Conservation (phyloP, 1,140 invertebrate genomes). For the Drosophila kepulauana region DNA sequence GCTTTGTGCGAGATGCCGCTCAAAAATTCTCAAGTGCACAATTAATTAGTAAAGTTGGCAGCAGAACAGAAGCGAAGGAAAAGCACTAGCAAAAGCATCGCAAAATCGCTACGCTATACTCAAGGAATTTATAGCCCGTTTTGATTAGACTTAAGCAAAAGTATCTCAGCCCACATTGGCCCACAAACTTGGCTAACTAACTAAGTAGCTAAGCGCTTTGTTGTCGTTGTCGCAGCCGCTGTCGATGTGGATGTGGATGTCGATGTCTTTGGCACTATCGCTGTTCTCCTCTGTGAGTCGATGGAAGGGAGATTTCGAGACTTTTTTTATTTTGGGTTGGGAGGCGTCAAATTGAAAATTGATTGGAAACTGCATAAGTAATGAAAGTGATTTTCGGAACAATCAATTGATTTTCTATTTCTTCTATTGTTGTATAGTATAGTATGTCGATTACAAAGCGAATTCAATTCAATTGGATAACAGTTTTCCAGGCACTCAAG, state of each 20-base stretch:
- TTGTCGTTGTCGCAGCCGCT: slow-evolving; percentile 15
- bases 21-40: slow-evolving; percentile 82
- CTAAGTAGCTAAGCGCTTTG: slow-evolving; percentile 64
- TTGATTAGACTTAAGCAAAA: slow-evolving; percentile 63
- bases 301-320: neutral
- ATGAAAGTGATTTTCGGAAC: slow-evolving; percentile 46
- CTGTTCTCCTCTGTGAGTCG: neutral
- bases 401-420: slow-evolving; percentile 45
- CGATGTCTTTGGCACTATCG: slow-evolving; percentile 31
- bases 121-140: slow-evolving; percentile 64
- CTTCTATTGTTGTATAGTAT: slow-evolving; percentile 13
- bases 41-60: slow-evolving; percentile 81
- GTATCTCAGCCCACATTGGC: neutral
- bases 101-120: slow-evolving; percentile 53
- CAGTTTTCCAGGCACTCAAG: slow-evolving; percentile 28
- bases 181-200: slow-evolving; percentile 15
- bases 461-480: slow-evolving; percentile 22
- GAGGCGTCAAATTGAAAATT: slow-evolving; percentile 69
- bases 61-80: neutral
- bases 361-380: slow-evolving; percentile 78
- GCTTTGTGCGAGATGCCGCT: slow-evolving; percentile 56
- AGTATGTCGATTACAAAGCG: slow-evolving; percentile 2
- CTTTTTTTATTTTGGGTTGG: slow-evolving; percentile 10
- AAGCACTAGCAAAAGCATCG: slow-evolving; percentile 30
- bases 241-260: neutral